Base-by-base conservation (phyloP, 2,113 vertebrate genomes). In the Peromyscus leucopus region DNA sequence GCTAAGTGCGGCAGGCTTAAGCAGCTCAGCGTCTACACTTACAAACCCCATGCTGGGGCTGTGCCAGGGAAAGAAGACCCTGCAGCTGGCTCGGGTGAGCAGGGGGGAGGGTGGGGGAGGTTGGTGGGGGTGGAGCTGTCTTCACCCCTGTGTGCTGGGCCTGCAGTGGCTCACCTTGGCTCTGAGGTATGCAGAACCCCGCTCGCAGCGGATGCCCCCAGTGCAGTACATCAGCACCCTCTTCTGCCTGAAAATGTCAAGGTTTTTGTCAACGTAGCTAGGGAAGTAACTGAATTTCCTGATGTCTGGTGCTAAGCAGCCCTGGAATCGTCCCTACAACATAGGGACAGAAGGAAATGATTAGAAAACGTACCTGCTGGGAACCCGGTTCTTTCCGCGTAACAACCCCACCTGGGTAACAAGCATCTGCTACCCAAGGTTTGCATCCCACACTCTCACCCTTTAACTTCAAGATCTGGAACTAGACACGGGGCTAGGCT, bases 261-360 rank as follows among this genome's bases (percentile, higher is more conserved):
- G 95, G 96, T 99, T 99, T 98, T 99, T 98, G 98, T 99, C 99
- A 16, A 99, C 65, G 0, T 99, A 99, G 97, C 99, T 99, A 7
- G 99, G 99, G 97, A 99, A 99, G 97, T 99, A 99, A 98, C 99
- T 99, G 99, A 99, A 99, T 96, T 99, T 99, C 72, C 99, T 99
- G 98, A 99, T 99, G 98, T 99, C 98, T 36, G 99, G 99, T 55
- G 99, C 99, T 98, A 99, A 97, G 97, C 99, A 99, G 21, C 98
- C 99, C 98, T 98, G 99, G 94, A 99, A 99, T 93, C 98, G 99
- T 0, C 99, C 99, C 99, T 99, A 93, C 4, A 97, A 78, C 31
- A 93, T 36, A 83, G 90, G 11, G 97, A 10, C 74, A 93, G 63
- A 95, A 92, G 51, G 63, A 90, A 93, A 93, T 61, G 21, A 80